Base-by-base conservation (phyloP, 2,888 invertebrate species). In the Mantis religiosa region DNA sequence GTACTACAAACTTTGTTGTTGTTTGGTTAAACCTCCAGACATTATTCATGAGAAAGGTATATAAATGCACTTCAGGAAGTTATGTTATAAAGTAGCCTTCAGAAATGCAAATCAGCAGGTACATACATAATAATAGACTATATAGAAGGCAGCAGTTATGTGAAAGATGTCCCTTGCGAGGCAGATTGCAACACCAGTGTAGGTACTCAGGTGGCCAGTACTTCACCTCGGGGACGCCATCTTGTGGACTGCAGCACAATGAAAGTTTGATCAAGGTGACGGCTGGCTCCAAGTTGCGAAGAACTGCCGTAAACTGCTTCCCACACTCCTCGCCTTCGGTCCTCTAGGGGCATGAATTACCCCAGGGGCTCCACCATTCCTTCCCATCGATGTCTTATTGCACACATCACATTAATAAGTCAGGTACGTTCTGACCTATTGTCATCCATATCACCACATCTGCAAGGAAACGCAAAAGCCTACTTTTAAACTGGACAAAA, bases 371-470 rank as follows among this genome's bases (percentile, higher is more conserved):
- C 4, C 25, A 34, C 30, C 34, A 30, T 15, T 3, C 87, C 54
- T 20, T 15, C 34, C 30, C 82, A 87, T 87, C 82, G 82, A 82
- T 41, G 28, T 81, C 27, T 86, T 86, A 86, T 71, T 54, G 54
- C 71, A 27, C 87, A 82, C 85, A 47, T 30, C 47, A 47, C 82
- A 82, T 87, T 87, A 87, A 87, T 87, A 87, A 87, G 87, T 87
- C 81, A 87, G 20, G 25, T 25, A 14, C 27, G 54, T n/a, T 85
- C 85, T 85, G 27, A 85, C 85, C 54, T 71, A 85, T 85, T 85
- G 85, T 85, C 84, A 84, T 84, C 30, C 84, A 25, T 20, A 28
- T 8, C 41, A 41, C 27, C 41, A 84, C 27, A 34, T 84, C 28
- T 84, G 8, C 20, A 28, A 12, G 28, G 84, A 28, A 28, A 28